These are phyloP conservation scores for Brachionus asplanchnoidis DNA, from an alignment of 1,140 invertebrate species.

Conservation along the genomic window DNA sequence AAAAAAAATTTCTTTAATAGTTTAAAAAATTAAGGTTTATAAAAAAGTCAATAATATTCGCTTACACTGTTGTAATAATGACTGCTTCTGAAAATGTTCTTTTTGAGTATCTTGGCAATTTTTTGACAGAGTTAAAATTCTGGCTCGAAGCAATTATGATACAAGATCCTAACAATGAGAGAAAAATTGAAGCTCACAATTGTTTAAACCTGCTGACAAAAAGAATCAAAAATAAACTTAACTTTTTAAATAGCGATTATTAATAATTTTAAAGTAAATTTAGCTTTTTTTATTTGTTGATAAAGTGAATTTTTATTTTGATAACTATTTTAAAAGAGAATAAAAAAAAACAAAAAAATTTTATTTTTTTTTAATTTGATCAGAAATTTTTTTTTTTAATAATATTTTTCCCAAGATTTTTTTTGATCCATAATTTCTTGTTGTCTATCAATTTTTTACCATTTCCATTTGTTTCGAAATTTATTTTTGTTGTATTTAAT, in stretches of 20 bases:
- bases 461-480: too few species aligned
- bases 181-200: background rate
- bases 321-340: too few species aligned
- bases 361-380: too few species aligned
- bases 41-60: background rate
- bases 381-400: too few species aligned
- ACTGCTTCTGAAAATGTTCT: background rate
- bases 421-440: too few species aligned
- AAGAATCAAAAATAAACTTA: background rate
- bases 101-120: background rate
- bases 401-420: too few species aligned
- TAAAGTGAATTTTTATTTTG: background rate
- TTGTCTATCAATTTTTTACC: too few species aligned
- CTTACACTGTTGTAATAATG: background rate
- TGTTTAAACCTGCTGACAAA: background rate
- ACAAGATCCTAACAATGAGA: background rate
- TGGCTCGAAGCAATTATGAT: constrained; percentile 5
- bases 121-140: background rate
- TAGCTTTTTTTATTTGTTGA: background rate
- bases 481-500: too few species aligned
- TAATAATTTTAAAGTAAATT: too few species aligned
- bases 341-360: too few species aligned
- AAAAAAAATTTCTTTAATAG: background rate
- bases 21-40: background rate
- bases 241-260: background rate